Percentiles rank a stretch among this genome's conserved stretches.
Evolutionary conservation across 2,113 vertebrate species (phyloP).

Genomic region (Melanerpes aurifrons): DNA sequence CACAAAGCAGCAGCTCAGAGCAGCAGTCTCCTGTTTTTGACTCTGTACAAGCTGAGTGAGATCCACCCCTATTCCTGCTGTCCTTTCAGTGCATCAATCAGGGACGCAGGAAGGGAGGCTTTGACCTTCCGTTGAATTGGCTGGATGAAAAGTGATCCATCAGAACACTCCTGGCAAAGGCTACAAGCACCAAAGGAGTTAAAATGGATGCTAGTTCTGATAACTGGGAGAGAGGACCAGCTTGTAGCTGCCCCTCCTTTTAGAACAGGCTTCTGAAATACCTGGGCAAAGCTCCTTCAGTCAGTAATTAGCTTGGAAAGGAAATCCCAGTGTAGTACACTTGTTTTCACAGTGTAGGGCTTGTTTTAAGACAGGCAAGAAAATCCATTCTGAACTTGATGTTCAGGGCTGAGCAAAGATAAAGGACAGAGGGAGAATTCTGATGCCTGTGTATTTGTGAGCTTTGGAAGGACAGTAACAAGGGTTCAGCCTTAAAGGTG

Average conservation of each 20-base stretch:
- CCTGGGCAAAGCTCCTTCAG: background rate
- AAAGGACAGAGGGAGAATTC: background rate
- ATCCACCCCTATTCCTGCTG: background rate
- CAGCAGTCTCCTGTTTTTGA: accelerated
- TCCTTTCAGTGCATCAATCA: background rate
- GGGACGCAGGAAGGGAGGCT: background rate
- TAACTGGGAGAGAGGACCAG: background rate
- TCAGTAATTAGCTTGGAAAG: background rate
- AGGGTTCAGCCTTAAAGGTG: background rate
- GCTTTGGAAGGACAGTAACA: background rate
- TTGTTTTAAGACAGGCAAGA: background rate
- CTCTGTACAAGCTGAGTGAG: background rate
- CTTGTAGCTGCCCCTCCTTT: background rate
- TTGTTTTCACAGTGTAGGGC: too few species aligned
- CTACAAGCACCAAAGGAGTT: background rate
- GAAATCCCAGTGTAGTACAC: accelerated
- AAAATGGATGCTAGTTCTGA: background rate
- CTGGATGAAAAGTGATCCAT: background rate
- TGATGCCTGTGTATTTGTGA: background rate
- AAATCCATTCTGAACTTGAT: background rate
- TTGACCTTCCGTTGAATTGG: background rate
- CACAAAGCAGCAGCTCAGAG: background rate
- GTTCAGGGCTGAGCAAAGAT: background rate
- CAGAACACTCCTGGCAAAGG: background rate
- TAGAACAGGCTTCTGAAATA: background rate